Percentiles rank a stretch among this genome's conserved stretches.
Conservation (phyloP, 2,113 vertebrate species). For the Dissostichus mawsoni region DNA sequence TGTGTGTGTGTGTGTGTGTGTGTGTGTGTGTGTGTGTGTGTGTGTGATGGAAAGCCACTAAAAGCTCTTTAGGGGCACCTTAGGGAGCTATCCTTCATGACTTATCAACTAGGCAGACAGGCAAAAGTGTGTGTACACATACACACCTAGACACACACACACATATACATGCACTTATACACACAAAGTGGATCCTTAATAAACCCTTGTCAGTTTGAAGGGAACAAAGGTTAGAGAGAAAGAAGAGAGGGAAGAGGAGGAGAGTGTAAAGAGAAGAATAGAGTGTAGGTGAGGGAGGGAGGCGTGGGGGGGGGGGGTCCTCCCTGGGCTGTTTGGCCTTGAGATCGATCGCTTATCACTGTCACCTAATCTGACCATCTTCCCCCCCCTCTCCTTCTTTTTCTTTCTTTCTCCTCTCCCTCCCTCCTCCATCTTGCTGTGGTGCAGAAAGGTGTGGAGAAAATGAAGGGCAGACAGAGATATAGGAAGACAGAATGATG, state of each 20-base stretch:
- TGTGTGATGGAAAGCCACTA: slow-evolving; percentile 73
- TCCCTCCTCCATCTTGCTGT: slow-evolving; percentile 40
- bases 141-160: slow-evolving; percentile 47
- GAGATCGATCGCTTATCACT: slow-evolving; percentile 83
- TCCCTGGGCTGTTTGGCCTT: slow-evolving; percentile 74
- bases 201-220: slow-evolving; percentile 75
- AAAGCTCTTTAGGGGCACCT: slow-evolving; percentile 80
- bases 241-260: slow-evolving; percentile 48
- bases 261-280: slow-evolving; percentile 29
- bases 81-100: slow-evolving; percentile 77
- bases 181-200: slow-evolving; percentile 80
- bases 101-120: slow-evolving; percentile 77
- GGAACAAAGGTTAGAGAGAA: slow-evolving; percentile 72
- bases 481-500: slow-evolving; percentile 81
- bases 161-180: slow-evolving; percentile 69
- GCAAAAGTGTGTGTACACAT: slow-evolving; percentile 67
- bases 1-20: slow-evolving; percentile 33
- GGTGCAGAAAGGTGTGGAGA: slow-evolving; percentile 70
- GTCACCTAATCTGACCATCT: slow-evolving; percentile 82
- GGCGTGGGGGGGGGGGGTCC: slow-evolving; percentile 11
- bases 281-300: slow-evolving; percentile 18
- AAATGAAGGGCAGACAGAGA: slow-evolving; percentile 80
- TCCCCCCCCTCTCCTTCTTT: slow-evolving; percentile 11
- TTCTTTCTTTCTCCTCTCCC: neutral
- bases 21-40: slow-evolving; percentile 38